Evolutionary conservation across 2,888 invertebrate genomes (phyloP), one percentile per base, ranked within the genome.

Genomic region (Eupithecia subfuscata): DNA sequence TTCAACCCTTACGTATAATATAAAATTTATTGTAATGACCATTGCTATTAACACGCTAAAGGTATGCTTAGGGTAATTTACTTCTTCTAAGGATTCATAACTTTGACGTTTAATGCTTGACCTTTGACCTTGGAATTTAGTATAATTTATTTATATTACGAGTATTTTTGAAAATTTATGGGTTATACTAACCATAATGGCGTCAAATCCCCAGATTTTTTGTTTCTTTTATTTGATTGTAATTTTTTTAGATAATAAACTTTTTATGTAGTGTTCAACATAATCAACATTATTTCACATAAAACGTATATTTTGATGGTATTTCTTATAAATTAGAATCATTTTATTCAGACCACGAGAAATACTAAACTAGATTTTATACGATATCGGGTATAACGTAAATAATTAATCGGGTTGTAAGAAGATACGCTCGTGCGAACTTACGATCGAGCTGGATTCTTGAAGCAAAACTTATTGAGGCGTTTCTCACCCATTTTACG

Each of bases 71-170:
- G 14, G 12, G 12, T 12, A 67, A 67, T 43, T 22, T 43, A 43
- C 25, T 25, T 45, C 14, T 68, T 45, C 25, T 22, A 16, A 7
- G 14, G 25, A 60, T 43, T 68, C 25, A 40, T 67, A 67, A 67
- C 34, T 70, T 43, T 73, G 60, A 74, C 63, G 34, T 52, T 48
- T 1, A 48, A 52, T 8, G 1, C 14, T 14, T 76, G 76, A 76
- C 25, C 76, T 76, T 76, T 76, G 76, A 76, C 76, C 76, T 74
- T 69, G 18, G 34, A n/a, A 16, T 45, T 12, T 45, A 14, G 12
- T 68, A 78, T 75, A 76, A 75, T 71, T 37, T 67, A 40, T 43
- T 43, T 1, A 43, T 12, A 12, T 43, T 43, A 43, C 43, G 9
- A 16, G 16, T 43, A 11, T 68, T 43, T 43, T 12, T 9, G 1